A percentile compares a stretch with the other conserved stretches of the same genome.
phyloP scores from a whole-genome alignment of 2,888 invertebrate genomes.

The Nowickia ferox region DNA sequence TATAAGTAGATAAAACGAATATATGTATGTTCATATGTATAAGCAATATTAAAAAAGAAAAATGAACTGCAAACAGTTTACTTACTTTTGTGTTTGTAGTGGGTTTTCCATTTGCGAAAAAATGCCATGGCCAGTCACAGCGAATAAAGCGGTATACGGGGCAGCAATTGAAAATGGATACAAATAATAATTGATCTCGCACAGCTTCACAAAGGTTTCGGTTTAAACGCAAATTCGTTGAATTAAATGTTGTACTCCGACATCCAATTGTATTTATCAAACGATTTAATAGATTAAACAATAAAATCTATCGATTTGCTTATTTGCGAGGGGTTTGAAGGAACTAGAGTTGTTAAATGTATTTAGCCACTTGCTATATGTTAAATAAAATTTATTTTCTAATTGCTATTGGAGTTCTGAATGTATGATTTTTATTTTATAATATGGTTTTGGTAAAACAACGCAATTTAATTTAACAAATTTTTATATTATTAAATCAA shows the following conservation, averaged over 20 bases:
- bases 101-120: slow-evolving; percentile 78
- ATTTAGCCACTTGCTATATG: slow-evolving; percentile 10
- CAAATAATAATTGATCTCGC: slow-evolving; percentile 48
- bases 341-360: neutral
- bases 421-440: slow-evolving; percentile 24
- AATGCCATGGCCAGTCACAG: slow-evolving; percentile 75
- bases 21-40: no score
- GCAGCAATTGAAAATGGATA: slow-evolving; percentile 52
- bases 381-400: slow-evolving; percentile 25
- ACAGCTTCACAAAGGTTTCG: slow-evolving; percentile 40
- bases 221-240: slow-evolving; percentile 43
- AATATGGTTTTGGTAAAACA: slow-evolving; percentile 38
- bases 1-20: neutral
- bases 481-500: neutral
- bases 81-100: slow-evolving; percentile 79
- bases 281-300: slow-evolving; percentile 3
- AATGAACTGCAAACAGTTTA: slow-evolving; percentile 5
- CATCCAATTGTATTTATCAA: slow-evolving; percentile 35
- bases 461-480: slow-evolving; percentile 71
- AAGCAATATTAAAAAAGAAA: neutral
- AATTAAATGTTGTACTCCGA: neutral
- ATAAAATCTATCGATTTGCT: slow-evolving; percentile 7
- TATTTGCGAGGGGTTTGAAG: neutral
- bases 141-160: neutral
- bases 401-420: slow-evolving; percentile 2